Base-by-base conservation (phyloP, 2,888 invertebrate genomes). In the Polia nebulosa region DNA sequence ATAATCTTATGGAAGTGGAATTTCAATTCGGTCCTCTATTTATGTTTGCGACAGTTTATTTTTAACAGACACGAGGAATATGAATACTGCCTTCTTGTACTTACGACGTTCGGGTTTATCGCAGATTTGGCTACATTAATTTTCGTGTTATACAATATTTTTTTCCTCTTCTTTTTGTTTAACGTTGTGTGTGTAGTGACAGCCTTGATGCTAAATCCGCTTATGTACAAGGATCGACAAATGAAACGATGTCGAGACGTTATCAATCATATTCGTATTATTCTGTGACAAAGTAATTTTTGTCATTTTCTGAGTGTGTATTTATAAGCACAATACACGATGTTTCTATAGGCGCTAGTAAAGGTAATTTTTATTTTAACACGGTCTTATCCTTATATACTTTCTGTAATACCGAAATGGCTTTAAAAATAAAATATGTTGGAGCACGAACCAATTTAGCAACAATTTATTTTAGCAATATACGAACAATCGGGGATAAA, bases 1-100 rank as follows among this genome's bases (percentile, higher is more conserved):
- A 78, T 67, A 75, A 78, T 75, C 78, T 69, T 69, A 52, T 70
- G 67, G 60, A 78, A 81, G 70, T 44, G 67, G 78, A 81, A 78
- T 81, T 78, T 72, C 74, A 77, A 80, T 80, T 77, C 68, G 41
- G 41, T 56, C 34, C 72, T 59, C 66, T 74, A 77, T 71, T 77
- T 73, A 73, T 62, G 47, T 74, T 47, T 63, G 56, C 56, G 64
- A 67, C 64, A 62, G 61, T 79, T 73, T 77, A 80, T 80, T 76
- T 80, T 79, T 71, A 77, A 62, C 47, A 36, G 55, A 59, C 15
- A 49, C 47, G 55, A 56, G 20, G 53, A 64, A 56, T 72, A 72
- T 64, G 59, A 55, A 58, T 56, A 55, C 39, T 66, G 52, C 47
- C 41, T 71, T 64, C 68, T 72, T 51, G 44, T 65, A 59, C 47